These are phyloP conservation scores for Drosophila lacteicornis DNA, from an alignment of 1,140 invertebrate species.

Conservation along the genomic window DNA sequence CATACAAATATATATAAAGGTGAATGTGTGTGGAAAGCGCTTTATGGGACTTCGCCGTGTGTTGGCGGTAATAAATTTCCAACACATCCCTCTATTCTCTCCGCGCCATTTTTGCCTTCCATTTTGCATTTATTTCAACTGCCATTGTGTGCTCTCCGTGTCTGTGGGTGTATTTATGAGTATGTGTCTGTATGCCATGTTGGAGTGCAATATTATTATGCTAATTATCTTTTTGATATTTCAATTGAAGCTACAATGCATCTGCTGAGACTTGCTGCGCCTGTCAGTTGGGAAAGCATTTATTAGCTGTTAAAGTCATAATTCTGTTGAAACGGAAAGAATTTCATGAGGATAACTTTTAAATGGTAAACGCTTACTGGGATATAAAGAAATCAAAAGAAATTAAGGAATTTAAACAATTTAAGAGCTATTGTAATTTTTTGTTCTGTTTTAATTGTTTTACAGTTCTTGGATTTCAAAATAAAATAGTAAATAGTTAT, in stretches of 20 bases:
- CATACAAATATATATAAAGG: neutral
- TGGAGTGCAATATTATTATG: constrained; percentile 66
- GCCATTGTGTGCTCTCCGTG: constrained; percentile 32
- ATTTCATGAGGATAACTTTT: neutral
- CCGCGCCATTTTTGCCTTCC: constrained; percentile 54
- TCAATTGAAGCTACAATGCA: constrained; percentile 61
- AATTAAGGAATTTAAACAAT: neutral
- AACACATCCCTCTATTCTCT: constrained; percentile 5
- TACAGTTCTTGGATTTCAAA: too few species aligned
- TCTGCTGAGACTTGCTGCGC: constrained; percentile 22
- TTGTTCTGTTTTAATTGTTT: too few species aligned
- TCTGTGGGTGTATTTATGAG: constrained; percentile 14
- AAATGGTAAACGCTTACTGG: neutral
- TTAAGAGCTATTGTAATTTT: neutral
- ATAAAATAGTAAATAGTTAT: too few species aligned
- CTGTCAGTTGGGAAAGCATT: constrained; percentile 6
- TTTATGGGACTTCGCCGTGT: constrained; percentile 49
- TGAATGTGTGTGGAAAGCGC: constrained; percentile 52
- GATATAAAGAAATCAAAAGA: too few species aligned
- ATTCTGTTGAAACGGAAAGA: neutral
- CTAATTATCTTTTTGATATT: constrained; percentile 75
- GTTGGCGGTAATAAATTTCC: constrained; percentile 70
- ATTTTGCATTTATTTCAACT: constrained; percentile 67
- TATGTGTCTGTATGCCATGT: constrained; percentile 21
- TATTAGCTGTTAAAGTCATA: constrained; percentile 11